Evolutionary conservation across 2,113 vertebrate species (phyloP).

Genomic region (Sturnira hondurensis): DNA sequence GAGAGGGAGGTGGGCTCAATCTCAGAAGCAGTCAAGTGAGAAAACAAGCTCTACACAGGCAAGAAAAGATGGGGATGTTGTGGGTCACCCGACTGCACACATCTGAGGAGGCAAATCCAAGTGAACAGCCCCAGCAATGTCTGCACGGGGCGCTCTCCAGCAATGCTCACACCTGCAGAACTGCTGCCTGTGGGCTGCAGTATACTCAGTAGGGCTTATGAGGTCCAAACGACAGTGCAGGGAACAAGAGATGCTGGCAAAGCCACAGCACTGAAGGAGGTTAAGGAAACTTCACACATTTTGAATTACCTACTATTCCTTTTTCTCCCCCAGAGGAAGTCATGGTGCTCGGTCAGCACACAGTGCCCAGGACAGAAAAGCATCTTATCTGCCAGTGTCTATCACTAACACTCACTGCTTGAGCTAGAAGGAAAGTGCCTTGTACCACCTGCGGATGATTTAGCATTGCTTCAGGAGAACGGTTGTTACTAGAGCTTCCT

Average conservation of each 20-base stretch:
- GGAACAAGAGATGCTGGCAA: background rate
- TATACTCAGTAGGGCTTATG: fast-evolving
- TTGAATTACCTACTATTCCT: background rate
- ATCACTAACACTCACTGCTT: background rate
- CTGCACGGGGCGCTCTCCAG: background rate
- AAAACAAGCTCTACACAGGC: background rate
- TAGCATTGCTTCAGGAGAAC: background rate
- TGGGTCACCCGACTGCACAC: background rate
- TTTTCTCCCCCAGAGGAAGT: background rate
- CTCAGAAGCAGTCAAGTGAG: background rate
- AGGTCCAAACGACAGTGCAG: background rate
- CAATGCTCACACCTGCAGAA: background rate
- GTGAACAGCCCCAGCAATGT: background rate
- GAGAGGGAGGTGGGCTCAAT: background rate
- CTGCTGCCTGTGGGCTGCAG: background rate
- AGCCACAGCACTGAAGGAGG: background rate
- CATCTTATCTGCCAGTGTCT: background rate
- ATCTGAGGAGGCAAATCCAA: background rate
- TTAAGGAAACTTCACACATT: background rate
- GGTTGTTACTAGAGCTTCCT: background rate
- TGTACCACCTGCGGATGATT: background rate
- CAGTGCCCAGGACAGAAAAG: background rate
- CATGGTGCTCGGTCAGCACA: background rate
- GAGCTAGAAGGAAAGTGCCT: background rate
- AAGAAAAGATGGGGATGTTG: background rate